Evolutionary conservation across 1,140 invertebrate species (phyloP).

Genomic region (Eciton burchellii): DNA sequence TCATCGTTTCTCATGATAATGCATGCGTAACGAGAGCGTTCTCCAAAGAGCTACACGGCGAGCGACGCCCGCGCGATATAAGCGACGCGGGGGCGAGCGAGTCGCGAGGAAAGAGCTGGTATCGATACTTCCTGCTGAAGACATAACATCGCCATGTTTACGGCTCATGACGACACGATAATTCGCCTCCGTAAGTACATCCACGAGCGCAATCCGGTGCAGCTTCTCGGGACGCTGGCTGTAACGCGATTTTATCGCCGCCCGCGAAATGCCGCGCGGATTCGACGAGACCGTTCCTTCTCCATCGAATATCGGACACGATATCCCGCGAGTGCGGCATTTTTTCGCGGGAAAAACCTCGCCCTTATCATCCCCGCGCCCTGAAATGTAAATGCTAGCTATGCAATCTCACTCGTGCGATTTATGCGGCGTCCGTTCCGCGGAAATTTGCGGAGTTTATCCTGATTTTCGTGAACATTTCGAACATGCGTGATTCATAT

Average conservation of each 20-base stretch:
- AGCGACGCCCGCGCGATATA: constrained; percentile 29
- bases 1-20: constrained; percentile 7
- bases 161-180: constrained; percentile 55
- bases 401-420: neutral
- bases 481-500: neutral
- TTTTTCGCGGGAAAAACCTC: neutral
- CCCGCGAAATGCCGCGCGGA: constrained; percentile 5
- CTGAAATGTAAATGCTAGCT: constrained; percentile 18
- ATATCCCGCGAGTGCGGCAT: neutral
- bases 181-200: constrained; percentile 61
- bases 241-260: constrained; percentile 29
- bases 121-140: constrained; percentile 65
- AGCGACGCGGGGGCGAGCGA: constrained; percentile 51
- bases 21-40: constrained; percentile 5
- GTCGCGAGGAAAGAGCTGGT: constrained; percentile 48
- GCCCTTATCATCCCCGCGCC: constrained; percentile 8
- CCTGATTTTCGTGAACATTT: neutral
- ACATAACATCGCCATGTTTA: constrained; percentile 71
- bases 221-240: neutral
- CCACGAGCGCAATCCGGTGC: neutral
- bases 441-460: neutral
- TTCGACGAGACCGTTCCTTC: neutral
- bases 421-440: neutral
- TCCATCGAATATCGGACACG: neutral
- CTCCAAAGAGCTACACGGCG: neutral